Evolutionary conservation across 2,797 vertebrate species (phyloP), one percentile per base, ranked within the genome.

Genomic region (Distichodus sexfasciatus): DNA sequence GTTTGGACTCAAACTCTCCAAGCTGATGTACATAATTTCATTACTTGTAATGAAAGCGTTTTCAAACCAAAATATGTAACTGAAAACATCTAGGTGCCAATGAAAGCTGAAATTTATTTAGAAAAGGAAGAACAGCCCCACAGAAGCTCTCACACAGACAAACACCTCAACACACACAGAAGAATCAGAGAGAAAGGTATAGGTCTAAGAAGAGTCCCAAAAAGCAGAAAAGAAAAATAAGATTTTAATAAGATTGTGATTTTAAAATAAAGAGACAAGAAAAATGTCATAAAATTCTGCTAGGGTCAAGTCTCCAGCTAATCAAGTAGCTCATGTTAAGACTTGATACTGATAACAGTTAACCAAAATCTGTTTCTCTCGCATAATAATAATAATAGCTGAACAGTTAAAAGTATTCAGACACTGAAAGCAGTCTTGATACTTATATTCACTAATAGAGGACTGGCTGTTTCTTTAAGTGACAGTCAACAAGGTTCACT

Each of bases 41-140:
- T 26, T 28, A 17, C 38, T 57, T 63, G 44, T 24, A 59, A 72
- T 61, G 17, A 60, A 55, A 76, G 38, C 14, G 35, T 12, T 71
- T 72, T 33, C n/a, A 75, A 69, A 44, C 63, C 46, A 76, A 61
- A 46, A 21, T 59, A 60, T 64, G 69, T 15, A 74, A 76, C 19
- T 64, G 59, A 43, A n/a, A 79, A 79, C 74, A 71, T 75, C 79
- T 72, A 72, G 66, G 75, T 73, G 73, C 66, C 64, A 69, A 68
- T 79, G n/a, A n/a, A n/a, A 38, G 53, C 55, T 75, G 69, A 75
- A 51, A 78, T 72, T 23, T 63, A 28, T 76, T 71, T 48, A 74
- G 63, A 67, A 78, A 72, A 57, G 66, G 59, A 76, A 74, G 51
- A 75, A 70, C 66, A 71, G 76, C n/a, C 76, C 74, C 81, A 74